Percentiles rank a stretch among this genome's conserved stretches.
Evolutionary conservation across 2,888 invertebrate genomes (phyloP).

Genomic region (Trachelus troglodyta): DNA sequence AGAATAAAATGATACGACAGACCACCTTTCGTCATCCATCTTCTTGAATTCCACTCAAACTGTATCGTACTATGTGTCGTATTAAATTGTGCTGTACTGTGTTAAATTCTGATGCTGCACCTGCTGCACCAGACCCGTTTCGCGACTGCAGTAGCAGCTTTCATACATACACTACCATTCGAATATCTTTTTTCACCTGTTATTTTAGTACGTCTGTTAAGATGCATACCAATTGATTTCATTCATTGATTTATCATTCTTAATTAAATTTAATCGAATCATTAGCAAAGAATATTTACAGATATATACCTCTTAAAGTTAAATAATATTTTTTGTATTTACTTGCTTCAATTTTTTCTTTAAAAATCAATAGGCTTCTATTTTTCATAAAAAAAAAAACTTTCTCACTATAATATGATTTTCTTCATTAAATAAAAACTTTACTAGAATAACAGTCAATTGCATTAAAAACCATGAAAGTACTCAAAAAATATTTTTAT

Average conservation of each 20-base stretch:
- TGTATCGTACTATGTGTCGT: background rate
- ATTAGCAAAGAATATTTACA: background rate
- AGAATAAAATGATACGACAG: conserved; percentile 18
- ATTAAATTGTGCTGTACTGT: background rate
- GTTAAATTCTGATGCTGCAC: background rate
- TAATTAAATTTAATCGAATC: background rate
- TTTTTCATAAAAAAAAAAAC: background rate
- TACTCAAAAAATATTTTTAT: background rate
- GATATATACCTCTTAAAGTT: background rate
- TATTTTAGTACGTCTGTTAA: background rate
- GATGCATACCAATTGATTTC: background rate
- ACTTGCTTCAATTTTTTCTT: background rate
- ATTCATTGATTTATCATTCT: background rate
- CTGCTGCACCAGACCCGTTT: background rate
- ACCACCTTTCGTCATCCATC: background rate
- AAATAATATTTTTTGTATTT: background rate
- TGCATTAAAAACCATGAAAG: background rate
- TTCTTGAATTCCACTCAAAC: background rate
- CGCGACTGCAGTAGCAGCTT: background rate
- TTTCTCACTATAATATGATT: background rate
- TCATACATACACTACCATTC: background rate
- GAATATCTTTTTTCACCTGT: background rate
- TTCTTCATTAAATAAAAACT: too few relatives aligned
- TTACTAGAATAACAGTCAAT: background rate
- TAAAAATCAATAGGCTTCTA: background rate